These are phyloP conservation scores for Panthera tigris DNA, from an alignment of 2,113 vertebrate genomes.

Conservation along the genomic window DNA sequence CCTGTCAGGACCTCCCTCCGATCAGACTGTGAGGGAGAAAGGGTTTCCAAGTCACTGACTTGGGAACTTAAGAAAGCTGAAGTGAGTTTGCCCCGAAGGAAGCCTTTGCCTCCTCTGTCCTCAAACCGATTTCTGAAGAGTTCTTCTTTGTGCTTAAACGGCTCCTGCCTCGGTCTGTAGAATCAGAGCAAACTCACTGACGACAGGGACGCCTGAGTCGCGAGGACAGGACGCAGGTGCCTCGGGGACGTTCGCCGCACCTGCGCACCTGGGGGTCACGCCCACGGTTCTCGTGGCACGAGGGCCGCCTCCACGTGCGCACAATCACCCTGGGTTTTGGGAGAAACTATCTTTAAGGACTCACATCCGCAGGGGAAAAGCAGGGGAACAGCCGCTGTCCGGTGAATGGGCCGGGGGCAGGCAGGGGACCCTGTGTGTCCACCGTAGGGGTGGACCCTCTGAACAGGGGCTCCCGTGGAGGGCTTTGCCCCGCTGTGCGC, in stretches of 20 bases:
- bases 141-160: conserved; percentile 83
- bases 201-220: conserved; percentile 66
- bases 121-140: conserved; percentile 83
- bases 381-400: not conserved
- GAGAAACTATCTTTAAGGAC: not conserved
- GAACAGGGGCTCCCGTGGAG: not conserved
- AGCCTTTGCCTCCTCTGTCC: conserved; percentile 80
- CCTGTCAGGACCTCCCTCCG: conserved; percentile 79
- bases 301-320: not conserved
- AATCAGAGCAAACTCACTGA: conserved; percentile 76
- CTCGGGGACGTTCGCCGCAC: conserved; percentile 47
- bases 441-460: not conserved
- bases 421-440: not conserved
- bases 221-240: not conserved
- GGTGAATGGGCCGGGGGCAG: not conserved
- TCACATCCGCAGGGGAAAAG: not conserved
- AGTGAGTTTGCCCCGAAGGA: conserved; percentile 80
- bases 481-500: fast-evolving
- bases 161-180: conserved; percentile 71
- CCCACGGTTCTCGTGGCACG: conserved; percentile 31
- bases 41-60: conserved; percentile 79
- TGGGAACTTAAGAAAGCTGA: conserved; percentile 79
- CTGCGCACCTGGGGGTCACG: conserved; percentile 30
- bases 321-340: not conserved
- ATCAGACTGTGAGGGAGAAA: conserved; percentile 72